Evolutionary conservation across 2,888 invertebrate genomes (phyloP).

Genomic region (Metellina segmentata): DNA sequence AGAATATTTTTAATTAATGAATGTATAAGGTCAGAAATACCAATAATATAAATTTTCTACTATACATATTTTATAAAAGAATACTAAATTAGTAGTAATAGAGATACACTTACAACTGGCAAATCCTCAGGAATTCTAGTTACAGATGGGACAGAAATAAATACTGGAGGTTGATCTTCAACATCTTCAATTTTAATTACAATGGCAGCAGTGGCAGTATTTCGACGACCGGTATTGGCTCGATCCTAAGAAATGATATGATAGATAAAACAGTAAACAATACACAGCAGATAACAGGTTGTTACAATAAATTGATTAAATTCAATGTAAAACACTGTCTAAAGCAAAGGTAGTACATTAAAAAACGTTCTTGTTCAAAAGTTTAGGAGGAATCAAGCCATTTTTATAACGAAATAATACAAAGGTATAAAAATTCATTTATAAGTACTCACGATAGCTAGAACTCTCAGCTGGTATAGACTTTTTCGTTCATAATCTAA

Average conservation of each 20-base stretch:
- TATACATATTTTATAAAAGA: not conserved
- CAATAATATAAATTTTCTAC: not conserved
- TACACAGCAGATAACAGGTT: no score
- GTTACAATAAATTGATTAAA: not conserved
- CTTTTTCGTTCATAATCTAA: constrained; percentile 94
- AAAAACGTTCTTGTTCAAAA: no score
- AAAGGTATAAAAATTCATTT: not conserved
- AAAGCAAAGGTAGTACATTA: not conserved
- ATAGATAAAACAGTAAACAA: no score
- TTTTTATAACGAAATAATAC: no score
- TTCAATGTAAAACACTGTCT: not conserved
- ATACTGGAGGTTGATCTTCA: constrained; percentile 95
- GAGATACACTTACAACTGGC: constrained; percentile 84
- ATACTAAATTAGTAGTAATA: not conserved
- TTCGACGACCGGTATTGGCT: constrained; percentile 81
- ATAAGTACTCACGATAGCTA: constrained; percentile 77
- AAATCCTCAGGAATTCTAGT: constrained; percentile 93
- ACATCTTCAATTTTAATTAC: constrained; percentile 93
- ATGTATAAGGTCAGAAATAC: not conserved
- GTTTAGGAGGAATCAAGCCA: no score
- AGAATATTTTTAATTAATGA: not conserved
- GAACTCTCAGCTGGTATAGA: constrained; percentile 87
- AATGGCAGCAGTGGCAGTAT: constrained; percentile 93
- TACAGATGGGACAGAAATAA: constrained; percentile 92
- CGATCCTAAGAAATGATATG: constrained; percentile 74